These are phyloP conservation scores for Heliornis fulica DNA, from an alignment of 2,113 vertebrate genomes.

Conservation along the genomic window DNA sequence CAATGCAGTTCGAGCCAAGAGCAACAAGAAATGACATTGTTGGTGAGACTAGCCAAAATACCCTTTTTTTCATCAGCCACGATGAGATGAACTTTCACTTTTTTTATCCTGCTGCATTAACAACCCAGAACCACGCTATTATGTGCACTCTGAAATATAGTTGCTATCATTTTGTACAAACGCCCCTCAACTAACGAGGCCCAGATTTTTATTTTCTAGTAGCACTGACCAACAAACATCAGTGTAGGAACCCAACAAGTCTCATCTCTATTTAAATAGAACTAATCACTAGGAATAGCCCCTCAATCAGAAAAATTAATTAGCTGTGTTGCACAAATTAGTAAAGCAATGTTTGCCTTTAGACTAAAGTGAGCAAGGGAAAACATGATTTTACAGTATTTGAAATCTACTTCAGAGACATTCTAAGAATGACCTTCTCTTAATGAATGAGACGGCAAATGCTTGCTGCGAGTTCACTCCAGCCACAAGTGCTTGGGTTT, in stretches of 20 bases:
- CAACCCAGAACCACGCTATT: neutral
- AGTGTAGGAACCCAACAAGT: neutral
- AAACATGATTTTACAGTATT: neutral
- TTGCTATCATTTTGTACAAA: neutral
- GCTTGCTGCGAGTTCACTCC: neutral
- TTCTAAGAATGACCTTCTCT: neutral
- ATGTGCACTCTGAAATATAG: neutral
- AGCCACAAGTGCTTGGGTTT: neutral
- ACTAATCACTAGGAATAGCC: neutral
- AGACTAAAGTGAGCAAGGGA: neutral
- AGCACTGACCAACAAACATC: neutral
- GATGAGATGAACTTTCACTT: neutral
- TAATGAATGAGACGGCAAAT: neutral
- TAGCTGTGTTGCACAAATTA: neutral
- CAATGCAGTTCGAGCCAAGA: slow-evolving; percentile 76
- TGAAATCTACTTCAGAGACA: neutral
- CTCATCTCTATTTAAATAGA: neutral
- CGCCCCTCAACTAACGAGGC: neutral
- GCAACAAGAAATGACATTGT: slow-evolving; percentile 70
- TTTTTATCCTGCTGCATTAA: neutral
- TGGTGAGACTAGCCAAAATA: slow-evolving; percentile 49
- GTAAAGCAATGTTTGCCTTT: neutral
- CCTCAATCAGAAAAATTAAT: neutral
- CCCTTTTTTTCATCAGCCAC: neutral
- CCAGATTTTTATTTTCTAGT: neutral